These are phyloP conservation scores for Alouatta palliata DNA, from an alignment of 2,113 vertebrate genomes.

Conservation along the genomic window DNA sequence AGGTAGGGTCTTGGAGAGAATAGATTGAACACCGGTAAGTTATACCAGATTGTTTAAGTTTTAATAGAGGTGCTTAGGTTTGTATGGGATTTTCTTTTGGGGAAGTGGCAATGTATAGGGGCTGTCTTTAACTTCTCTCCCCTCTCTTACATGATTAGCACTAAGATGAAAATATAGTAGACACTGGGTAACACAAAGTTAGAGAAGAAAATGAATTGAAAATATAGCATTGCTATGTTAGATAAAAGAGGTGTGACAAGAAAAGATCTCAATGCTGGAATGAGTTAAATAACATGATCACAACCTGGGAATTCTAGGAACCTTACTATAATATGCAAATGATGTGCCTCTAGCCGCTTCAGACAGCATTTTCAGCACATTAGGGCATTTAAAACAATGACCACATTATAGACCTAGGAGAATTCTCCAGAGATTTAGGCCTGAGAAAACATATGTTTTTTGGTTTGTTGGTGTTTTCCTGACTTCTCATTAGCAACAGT, in stretches of 20 bases:
- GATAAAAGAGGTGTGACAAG: neutral
- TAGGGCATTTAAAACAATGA: neutral
- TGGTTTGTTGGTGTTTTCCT: constrained; percentile 36
- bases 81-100: neutral
- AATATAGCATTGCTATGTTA: neutral
- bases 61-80: neutral
- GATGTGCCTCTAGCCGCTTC: neutral
- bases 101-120: neutral
- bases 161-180: neutral
- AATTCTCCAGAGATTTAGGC: constrained; percentile 9
- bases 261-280: neutral
- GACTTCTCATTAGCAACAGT: constrained; percentile 33
- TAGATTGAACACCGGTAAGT: neutral
- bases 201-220: constrained; percentile 1
- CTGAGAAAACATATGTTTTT: constrained; percentile 39
- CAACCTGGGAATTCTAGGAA: neutral
- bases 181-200: neutral
- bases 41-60: neutral
- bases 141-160: neutral
- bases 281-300: neutral
- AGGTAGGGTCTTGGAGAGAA: neutral
- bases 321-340: neutral
- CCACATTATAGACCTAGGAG: neutral
- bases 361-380: neutral
- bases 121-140: neutral